These are phyloP conservation scores for Hyperopisus bebe DNA, from an alignment of 2,113 vertebrate genomes.

Conservation along the genomic window DNA sequence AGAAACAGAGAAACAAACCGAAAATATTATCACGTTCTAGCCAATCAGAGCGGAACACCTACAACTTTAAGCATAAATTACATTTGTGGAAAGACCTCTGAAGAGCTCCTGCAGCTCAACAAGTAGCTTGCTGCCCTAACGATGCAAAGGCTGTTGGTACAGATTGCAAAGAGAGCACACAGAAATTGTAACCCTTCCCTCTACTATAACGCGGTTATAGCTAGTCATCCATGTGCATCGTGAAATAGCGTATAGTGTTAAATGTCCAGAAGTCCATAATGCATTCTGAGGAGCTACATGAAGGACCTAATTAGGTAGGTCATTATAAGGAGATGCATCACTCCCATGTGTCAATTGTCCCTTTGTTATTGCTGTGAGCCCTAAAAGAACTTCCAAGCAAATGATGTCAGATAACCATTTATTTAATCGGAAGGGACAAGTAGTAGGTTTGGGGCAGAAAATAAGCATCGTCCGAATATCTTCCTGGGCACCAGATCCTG, in stretches of 20 bases:
- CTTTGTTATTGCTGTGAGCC: slow-evolving; percentile 6
- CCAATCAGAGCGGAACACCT: neutral
- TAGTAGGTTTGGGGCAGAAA: neutral
- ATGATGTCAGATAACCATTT: neutral
- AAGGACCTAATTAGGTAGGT: neutral
- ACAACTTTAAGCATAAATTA: neutral
- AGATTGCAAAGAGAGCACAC: neutral
- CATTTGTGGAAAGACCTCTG: neutral
- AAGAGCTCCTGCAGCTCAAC: neutral
- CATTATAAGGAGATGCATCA: neutral
- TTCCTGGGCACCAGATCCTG: neutral
- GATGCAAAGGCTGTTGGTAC: neutral
- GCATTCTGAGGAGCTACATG: neutral
- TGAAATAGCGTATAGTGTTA: neutral
- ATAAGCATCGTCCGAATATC: neutral
- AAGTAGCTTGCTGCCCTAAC: neutral
- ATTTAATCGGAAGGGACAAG: slow-evolving; percentile 3
- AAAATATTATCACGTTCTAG: neutral
- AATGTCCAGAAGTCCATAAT: neutral
- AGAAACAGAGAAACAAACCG: neutral
- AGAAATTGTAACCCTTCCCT: neutral
- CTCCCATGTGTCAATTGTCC: neutral
- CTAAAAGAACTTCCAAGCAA: neutral
- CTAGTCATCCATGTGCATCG: neutral
- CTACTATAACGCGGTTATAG: neutral